Evolutionary conservation across 1,140 invertebrate genomes (phyloP), one percentile per base, ranked within the genome.

Genomic region (Hesperophylax magnus): DNA sequence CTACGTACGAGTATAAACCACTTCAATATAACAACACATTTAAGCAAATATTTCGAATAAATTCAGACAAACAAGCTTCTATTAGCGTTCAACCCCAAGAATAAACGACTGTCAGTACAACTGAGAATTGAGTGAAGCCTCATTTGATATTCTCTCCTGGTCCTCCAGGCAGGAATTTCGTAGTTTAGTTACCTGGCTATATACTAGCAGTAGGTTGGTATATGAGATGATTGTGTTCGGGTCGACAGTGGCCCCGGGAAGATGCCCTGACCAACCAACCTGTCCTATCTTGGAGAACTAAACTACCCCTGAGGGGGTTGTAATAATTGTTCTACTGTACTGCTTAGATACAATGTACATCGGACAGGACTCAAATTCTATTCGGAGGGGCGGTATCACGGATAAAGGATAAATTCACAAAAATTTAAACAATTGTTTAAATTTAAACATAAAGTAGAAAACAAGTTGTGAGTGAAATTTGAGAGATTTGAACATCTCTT

Each of bases 71-170:
- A 47, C 39, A 47, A 47, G 39, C 39, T 9, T 47, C 0, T 14
- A 14, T 47, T 47, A 14, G 39, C 2, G 14, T 47, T 47, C 6
- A 47, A 47, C 39, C 11, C 39, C 39, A 14, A 14, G 39, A 14
- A 47, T 47, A 47, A 47, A 47, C 11, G 39, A 47, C 39, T 14
- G 39, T 14, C 39, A 14, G 39, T 47, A 47, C 39, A 47, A 34
- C 8, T 17, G 63, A 67, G 8, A 67, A 18, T 1, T 47, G 39
- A 47, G 39, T 47, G 39, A 47, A 47, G 39, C 39, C 11, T 34
- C 22, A 67, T 67, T 67, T 34, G 63, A 67, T 67, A 67, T 67
- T 67, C 63, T 17, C n/a, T 65, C 15, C 22, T n/a, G 24, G 63
- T 34, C 22, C 31, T 17, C 31, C 14, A n/a, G 27, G 61, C 27